Base-by-base conservation (phyloP, 2,113 vertebrate species). In the Passer montanus region DNA sequence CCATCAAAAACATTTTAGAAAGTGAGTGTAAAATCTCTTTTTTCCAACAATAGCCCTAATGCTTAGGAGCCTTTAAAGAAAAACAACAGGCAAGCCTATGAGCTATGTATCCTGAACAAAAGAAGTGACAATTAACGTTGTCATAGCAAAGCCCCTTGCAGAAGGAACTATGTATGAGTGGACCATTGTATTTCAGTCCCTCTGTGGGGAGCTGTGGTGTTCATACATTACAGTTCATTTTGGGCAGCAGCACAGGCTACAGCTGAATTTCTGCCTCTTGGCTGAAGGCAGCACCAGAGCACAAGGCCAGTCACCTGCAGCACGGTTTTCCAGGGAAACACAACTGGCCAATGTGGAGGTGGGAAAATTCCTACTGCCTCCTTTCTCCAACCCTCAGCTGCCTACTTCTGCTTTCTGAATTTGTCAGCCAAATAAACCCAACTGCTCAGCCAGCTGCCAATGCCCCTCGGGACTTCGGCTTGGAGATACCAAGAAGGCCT, bases 1-100 rank as follows among this genome's bases (percentile, higher is more conserved):
- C 89, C 87, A 95, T 13, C 49, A 55, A 93, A 96, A 96, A 87
- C 67, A 91, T 95, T 96, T 97, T 37, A 97, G 94, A 94, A 96
- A 97, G 90, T 39, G 28, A 93, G 90, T 96, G 62, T 28, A 85
- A 94, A 97, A 97, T 94, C 92, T 85, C 91, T 15, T 37, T 95
- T 95, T 98, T 96, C 87, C 90, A 97, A 81, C 52, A 94, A 92
- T 19, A 94, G 87, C 86, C 84, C 69, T 63, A 92, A 56, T 72
- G 78, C 96, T 96, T 44, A 92, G 95, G 69, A 97, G 64, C 81
- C 31, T 97, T 95, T 90, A 81, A 56, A 91, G 55, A 90, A 96
- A 97, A 95, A 96, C 77, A 97, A 94, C 1, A 31, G 93, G 90
- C 95, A 95, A 81, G 53, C 8, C 94, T 73, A 20, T 70, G 76